Base-by-base conservation (phyloP, 2,797 vertebrate species). In the Bradypodion pumilum region DNA sequence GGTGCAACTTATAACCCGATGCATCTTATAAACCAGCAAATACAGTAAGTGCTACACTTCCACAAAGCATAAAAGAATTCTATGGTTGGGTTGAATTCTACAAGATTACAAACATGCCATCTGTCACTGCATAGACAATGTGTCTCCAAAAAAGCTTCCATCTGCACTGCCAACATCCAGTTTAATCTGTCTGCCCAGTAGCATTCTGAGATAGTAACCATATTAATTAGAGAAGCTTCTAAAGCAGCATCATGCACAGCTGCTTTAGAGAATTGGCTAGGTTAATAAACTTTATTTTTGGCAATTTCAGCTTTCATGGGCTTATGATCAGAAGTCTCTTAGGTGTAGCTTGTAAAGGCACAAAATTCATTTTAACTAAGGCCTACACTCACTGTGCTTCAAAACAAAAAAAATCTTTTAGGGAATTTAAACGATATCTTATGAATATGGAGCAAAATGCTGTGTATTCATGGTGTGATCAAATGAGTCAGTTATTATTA, bases 131-230 rank as follows among this genome's bases (percentile, higher is more conserved):
- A 73, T 63, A 92, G 69, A 40, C 84, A 87, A 90, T 52, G 49
- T 35, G 56, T 76, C 66, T 63, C 42, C 66, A 85, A 78, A 81
- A 40, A 44, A 73, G 8, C 60, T 80, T 35, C 59, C 79, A 75
- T 56, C 75, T 76, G 80, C 40, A 91, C 23, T 87, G 78, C 72
- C 82, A 72, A 62, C 86, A 69, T 44, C 82, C 82, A 91, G 79
- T 72, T 66, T 0, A 68, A 23, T 86, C 83, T 88, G 79, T 81
- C 25, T 82, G 56, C 70, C 65, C 1, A 72, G 19, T 86, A 32
- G 13, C 40, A 85, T 84, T 75, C 23, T 69, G 40, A 88, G 83
- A 15, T 90, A 88, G 87, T 44, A 90, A 82, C 1, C 35, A 60
- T 63, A 35, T 7, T 29, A 78, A 89, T 83, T 90, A 62, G 60